Evolutionary conservation across 2,797 vertebrate genomes (phyloP).

Genomic region (Aldrovandia affinis): DNA sequence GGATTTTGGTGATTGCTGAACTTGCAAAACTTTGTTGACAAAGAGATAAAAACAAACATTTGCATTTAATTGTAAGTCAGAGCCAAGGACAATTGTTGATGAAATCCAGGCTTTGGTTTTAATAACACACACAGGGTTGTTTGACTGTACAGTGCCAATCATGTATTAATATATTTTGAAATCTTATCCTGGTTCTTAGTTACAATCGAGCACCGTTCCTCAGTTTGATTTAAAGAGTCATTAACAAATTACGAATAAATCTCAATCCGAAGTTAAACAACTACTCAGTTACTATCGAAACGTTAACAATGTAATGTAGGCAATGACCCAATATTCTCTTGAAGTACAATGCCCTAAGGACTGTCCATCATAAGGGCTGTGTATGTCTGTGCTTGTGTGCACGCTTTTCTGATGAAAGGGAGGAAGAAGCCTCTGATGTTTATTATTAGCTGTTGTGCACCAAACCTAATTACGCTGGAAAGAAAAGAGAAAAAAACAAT

Average conservation of each 20-base stretch:
- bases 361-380: background rate
- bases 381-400: background rate
- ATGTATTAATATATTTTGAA: background rate
- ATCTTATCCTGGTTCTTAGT: background rate
- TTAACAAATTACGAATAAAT: background rate
- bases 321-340: background rate
- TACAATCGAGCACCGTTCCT: background rate
- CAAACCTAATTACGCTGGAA: background rate
- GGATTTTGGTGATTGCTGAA: background rate
- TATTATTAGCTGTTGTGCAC: background rate
- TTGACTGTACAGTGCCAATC: background rate
- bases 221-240: background rate
- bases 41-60: background rate
- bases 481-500: background rate
- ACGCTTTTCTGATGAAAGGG: background rate
- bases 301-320: background rate
- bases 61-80: background rate
- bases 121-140: background rate
- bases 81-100: background rate
- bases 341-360: background rate
- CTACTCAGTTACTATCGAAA: background rate
- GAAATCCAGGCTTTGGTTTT: background rate
- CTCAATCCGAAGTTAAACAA: background rate
- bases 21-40: background rate
- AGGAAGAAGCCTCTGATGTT: background rate